Conservation (phyloP, 2,888 invertebrate species). For the Plutella xylostella region DNA sequence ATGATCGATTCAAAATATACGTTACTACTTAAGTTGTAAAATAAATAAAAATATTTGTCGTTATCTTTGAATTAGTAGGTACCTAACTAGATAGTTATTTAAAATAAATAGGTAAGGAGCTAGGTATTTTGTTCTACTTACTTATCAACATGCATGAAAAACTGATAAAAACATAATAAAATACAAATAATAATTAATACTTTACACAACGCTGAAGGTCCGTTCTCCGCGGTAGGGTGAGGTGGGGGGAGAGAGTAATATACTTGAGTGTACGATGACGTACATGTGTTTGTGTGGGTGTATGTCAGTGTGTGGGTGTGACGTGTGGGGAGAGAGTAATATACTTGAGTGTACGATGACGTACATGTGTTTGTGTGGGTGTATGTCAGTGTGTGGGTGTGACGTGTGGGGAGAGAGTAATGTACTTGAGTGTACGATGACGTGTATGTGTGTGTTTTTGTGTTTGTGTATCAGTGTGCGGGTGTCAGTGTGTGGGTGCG, state of each 20-base stretch:
- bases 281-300: too few relatives aligned
- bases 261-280: conserved; percentile 18
- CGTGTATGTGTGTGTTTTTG: conserved; percentile 22
- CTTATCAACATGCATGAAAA: too few relatives aligned
- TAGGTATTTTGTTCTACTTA: too few relatives aligned
- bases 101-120: too few relatives aligned
- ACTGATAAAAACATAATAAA: too few relatives aligned
- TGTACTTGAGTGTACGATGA: conserved; percentile 18
- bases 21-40: neutral
- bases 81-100: too few relatives aligned
- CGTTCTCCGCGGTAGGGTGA: conserved; percentile 27
- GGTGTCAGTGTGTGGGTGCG: conserved; percentile 40
- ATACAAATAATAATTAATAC: conserved; percentile 29
- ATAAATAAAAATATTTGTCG: too few relatives aligned
- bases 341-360: conserved; percentile 18
- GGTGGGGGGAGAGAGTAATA: conserved; percentile 17
- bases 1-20: neutral
- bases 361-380: too few relatives aligned
- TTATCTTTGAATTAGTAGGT: too few relatives aligned
- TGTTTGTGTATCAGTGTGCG: conserved; percentile 17
- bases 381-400: too few relatives aligned
- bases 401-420: conserved; percentile 17
- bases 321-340: conserved; percentile 16
- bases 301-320: too few relatives aligned
- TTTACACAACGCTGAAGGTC: conserved; percentile 55